phyloP scores from a whole-genome alignment of 2,113 vertebrate species.

The Caloenas nicobarica region DNA sequence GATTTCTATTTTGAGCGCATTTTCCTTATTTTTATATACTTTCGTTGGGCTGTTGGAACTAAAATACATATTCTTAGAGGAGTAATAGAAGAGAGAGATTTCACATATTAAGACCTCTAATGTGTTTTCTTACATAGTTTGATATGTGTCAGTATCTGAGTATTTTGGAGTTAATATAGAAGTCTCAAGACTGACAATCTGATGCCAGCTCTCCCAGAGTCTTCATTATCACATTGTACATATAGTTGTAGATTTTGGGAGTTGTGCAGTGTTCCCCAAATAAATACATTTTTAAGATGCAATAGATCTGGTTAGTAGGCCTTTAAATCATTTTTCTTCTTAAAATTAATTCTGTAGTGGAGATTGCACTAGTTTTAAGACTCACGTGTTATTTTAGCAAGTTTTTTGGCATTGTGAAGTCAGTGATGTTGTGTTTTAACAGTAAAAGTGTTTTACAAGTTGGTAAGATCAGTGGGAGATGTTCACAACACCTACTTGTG shows the following conservation, averaged over 20 bases:
- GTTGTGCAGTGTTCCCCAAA: background rate
- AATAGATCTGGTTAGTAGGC: background rate
- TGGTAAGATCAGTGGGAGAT: background rate
- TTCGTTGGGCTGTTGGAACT: background rate
- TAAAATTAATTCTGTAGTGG: background rate
- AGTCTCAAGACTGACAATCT: background rate
- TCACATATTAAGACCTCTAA: background rate
- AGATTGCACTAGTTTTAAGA: background rate
- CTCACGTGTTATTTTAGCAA: background rate
- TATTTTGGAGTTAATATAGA: background rate
- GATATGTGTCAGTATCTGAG: background rate
- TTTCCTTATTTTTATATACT: background rate
- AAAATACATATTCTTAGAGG: background rate
- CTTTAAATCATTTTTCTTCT: background rate
- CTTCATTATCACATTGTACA: background rate
- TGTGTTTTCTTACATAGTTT: background rate
- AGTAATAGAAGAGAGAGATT: background rate
- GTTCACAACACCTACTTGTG: background rate
- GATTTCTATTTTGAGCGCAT: background rate
- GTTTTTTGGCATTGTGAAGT: background rate
- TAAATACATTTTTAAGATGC: background rate
- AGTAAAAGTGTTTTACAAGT: background rate
- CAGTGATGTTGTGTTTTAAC: background rate
- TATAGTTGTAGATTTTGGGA: background rate
- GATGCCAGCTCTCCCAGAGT: background rate